Base-by-base conservation (phyloP, 2,797 vertebrate species). In the Argyrosomus regius region DNA sequence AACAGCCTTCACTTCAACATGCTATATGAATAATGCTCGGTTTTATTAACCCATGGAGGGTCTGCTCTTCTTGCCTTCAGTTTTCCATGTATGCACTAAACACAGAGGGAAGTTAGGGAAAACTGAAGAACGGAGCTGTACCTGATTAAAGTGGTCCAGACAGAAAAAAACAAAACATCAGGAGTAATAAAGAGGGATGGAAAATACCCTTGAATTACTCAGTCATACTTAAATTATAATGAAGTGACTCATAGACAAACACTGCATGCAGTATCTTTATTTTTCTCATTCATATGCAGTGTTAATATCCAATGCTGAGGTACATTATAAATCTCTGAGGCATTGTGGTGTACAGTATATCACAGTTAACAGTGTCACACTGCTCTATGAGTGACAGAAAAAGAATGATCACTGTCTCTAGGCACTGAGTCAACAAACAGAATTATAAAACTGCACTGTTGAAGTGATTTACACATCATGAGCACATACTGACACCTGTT, bases 401-500 rank as follows among this genome's bases (percentile, higher is more conserved):
- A 11, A 28, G 28, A 62, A 73, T 53, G 1, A 43, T 31, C 12
- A n/a, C 35, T 9, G 48, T 26, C 16, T 56, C 31, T 8, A 69
- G 58, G 64, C 45, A 63, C 64, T 57, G 72, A 53, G 6, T 53
- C 3, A 49, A 39, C 35, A 39, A 9, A 39, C 52, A 12, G 20
- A 5, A 39, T 31, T 6, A 67, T 24, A 7, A 13, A 22, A 17
- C 20, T 22, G 24, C 43, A 58, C 1, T 12, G 9, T 28, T 5
- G 35, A 6, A n/a, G 17, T 7, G 3, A 3, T 0, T 24, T 7
- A 6, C 17, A 13, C n/a, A 12, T 31, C 24, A 59, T 46, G 58
- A 45, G 50, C 62, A 48, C 18, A 81, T 43, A 69, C 76, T 69
- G 81, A 83, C 89, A 73, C 75, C 87, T n/a, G 46, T 67, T 83